Evolutionary conservation across 1,140 invertebrate genomes (phyloP).

Genomic region (Solenopsis fugax): DNA sequence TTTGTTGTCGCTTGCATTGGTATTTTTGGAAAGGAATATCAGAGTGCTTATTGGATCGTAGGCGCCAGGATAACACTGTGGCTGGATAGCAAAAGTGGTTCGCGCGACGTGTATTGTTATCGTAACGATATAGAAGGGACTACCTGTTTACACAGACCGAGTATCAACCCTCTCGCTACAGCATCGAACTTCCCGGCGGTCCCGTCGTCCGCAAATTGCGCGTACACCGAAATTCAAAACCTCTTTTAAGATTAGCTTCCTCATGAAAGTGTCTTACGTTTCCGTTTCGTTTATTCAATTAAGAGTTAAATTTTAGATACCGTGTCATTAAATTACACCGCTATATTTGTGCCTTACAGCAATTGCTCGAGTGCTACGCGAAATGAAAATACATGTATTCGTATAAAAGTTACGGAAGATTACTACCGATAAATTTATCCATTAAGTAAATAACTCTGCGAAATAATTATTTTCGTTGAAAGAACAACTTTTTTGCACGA

Average conservation of each 20-base stretch:
- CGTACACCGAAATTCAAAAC: conserved; percentile 56
- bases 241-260: conserved; percentile 57
- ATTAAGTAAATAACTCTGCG: conserved; percentile 3
- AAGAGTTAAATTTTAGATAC: conserved; percentile 25
- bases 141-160: conserved; percentile 76
- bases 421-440: not conserved
- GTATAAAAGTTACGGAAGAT: conserved; percentile 14
- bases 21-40: conserved; percentile 65
- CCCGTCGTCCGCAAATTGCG: conserved; percentile 40
- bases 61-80: conserved; percentile 56
- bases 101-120: conserved; percentile 75
- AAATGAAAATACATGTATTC: not conserved
- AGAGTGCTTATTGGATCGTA: conserved; percentile 65
- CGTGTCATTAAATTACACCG: conserved; percentile 2
- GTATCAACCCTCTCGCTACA: conserved; percentile 71
- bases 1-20: conserved; percentile 42
- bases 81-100: conserved; percentile 62
- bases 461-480: conserved; percentile 28
- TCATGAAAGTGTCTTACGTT: conserved; percentile 32
- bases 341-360: not conserved
- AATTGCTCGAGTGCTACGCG: not conserved
- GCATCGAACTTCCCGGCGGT: conserved; percentile 67
- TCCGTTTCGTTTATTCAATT: conserved; percentile 54
- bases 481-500: not conserved
- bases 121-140: conserved; percentile 77